Conservation (phyloP, 1,140 invertebrate species). For the Caenorhabditis remanei region DNA sequence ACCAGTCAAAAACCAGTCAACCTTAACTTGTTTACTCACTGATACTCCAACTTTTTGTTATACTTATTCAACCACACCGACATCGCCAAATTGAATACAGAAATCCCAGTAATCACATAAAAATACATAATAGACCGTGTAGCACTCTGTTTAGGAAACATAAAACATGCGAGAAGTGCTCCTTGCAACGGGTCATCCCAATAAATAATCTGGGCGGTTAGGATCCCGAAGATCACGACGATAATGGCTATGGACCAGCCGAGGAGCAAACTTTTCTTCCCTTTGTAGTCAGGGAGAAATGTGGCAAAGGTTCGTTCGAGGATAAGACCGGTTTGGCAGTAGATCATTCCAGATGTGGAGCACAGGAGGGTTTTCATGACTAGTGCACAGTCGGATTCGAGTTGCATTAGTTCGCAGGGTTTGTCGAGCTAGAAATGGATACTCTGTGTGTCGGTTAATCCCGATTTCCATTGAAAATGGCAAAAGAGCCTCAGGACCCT, state of each 20-base stretch:
- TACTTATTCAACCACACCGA: neutral
- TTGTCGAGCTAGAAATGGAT: neutral
- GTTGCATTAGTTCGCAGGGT: neutral
- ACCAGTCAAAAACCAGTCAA: too few relatives aligned
- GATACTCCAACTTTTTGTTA: conserved; percentile 29
- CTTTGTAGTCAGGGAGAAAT: neutral
- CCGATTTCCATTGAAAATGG: neutral
- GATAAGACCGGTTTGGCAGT: conserved; percentile 2
- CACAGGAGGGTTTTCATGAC: neutral
- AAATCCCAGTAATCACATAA: neutral
- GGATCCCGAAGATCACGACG: neutral
- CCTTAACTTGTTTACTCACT: neutral
- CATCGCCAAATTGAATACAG: neutral
- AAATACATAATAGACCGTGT: neutral
- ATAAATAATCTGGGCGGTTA: neutral
- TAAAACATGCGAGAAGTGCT: neutral
- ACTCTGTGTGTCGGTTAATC: too few relatives aligned
- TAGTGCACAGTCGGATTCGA: neutral
- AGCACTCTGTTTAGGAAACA: neutral
- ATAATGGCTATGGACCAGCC: neutral
- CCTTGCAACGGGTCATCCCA: neutral
- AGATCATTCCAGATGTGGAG: neutral
- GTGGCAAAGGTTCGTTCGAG: conserved; percentile 6
- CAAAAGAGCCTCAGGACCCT: too few relatives aligned
- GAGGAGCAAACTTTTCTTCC: neutral